Evolutionary conservation across 2,797 vertebrate species (phyloP).

Genomic region (Sciurus vulgaris): DNA sequence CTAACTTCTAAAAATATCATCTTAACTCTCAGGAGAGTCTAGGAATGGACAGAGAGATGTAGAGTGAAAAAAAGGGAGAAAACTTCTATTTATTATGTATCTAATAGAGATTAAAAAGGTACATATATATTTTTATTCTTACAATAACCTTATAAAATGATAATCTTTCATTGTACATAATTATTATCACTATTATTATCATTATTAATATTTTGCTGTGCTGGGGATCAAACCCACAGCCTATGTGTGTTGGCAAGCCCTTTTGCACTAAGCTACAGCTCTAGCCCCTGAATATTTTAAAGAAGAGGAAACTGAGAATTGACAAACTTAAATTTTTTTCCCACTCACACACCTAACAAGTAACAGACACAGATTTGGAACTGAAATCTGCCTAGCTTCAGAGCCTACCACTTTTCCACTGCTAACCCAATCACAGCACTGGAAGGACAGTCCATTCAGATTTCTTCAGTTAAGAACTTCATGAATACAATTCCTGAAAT

Average conservation of each 20-base stretch:
- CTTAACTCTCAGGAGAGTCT: background rate
- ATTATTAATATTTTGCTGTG: background rate
- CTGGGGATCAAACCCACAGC: background rate
- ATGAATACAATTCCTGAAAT: background rate
- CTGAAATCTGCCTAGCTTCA: background rate
- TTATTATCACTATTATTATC: too few relatives aligned
- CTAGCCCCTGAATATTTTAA: background rate
- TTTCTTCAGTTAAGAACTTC: background rate
- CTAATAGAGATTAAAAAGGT: background rate
- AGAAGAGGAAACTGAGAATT: background rate
- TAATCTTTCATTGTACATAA: background rate
- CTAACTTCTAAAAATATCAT: background rate
- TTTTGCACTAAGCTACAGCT: too few relatives aligned
- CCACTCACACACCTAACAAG: background rate
- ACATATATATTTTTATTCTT: background rate
- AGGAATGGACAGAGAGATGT: background rate
- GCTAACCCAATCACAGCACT: background rate
- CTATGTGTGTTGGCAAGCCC: background rate
- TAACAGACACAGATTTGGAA: background rate
- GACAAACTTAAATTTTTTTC: background rate
- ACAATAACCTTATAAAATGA: background rate
- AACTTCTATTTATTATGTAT: background rate
- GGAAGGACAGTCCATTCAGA: background rate
- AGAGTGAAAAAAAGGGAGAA: background rate
- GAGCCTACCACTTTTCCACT: background rate